These are phyloP conservation scores for Catonia carolina DNA, from an alignment of 2,888 invertebrate species.

Conservation along the genomic window DNA sequence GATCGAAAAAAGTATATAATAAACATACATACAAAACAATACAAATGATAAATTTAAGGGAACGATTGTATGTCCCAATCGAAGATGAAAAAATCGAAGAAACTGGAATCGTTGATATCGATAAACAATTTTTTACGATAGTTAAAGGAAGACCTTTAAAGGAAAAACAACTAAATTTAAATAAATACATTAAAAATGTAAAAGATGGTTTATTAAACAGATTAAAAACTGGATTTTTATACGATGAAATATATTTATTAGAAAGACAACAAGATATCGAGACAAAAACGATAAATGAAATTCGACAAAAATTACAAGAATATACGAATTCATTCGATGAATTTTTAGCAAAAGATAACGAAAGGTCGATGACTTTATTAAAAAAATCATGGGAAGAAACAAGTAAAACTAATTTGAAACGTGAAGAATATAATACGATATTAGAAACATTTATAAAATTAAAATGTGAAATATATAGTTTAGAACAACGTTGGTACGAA, in stretches of 20 bases:
- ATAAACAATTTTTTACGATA: slow-evolving; percentile 14
- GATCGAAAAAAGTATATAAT: neutral
- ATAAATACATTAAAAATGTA: slow-evolving; percentile 16
- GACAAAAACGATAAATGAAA: slow-evolving; percentile 11
- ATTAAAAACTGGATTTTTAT: slow-evolving; percentile 19
- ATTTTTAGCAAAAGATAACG: slow-evolving; percentile 5
- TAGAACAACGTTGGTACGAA: slow-evolving; percentile 24
- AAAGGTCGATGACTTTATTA: slow-evolving; percentile 2
- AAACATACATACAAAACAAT: neutral
- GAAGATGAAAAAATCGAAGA: neutral
- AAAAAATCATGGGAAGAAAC: neutral
- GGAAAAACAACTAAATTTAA: slow-evolving; percentile 8
- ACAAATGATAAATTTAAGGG: neutral
- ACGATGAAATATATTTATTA: slow-evolving; percentile 21
- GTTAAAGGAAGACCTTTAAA: slow-evolving; percentile 23
- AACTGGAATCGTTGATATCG: slow-evolving; percentile 8
- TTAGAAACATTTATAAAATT: slow-evolving; percentile 21
- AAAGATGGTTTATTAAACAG: slow-evolving; percentile 14
- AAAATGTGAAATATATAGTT: slow-evolving; percentile 17
- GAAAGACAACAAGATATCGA: slow-evolving; percentile 21
- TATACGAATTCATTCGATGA: slow-evolving; percentile 1
- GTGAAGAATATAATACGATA: slow-evolving; percentile 9
- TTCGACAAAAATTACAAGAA: neutral
- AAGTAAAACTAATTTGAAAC: neutral
- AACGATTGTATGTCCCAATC: neutral